Percentiles rank a stretch among this genome's conserved stretches.
Evolutionary conservation across 2,888 invertebrate species (phyloP).

Genomic region (Hetaerina titia): DNA sequence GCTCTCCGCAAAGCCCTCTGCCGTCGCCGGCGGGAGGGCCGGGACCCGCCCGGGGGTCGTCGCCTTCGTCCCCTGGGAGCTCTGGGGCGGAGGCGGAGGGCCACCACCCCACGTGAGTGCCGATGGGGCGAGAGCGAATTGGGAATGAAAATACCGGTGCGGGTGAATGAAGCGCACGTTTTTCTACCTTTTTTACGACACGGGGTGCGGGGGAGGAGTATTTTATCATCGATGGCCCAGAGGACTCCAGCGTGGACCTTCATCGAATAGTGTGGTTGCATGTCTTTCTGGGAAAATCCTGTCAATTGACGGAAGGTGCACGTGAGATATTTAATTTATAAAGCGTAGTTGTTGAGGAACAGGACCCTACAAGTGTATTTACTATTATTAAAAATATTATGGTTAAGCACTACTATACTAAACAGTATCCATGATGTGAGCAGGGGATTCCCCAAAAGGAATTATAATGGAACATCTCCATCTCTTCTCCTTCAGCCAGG

Average conservation of each 20-base stretch:
- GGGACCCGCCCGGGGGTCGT: neutral
- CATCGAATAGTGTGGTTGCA: neutral
- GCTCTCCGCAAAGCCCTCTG: slow-evolving; percentile 23
- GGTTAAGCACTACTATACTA: neutral
- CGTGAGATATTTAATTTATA: neutral
- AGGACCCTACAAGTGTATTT: neutral
- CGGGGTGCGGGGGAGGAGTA: neutral
- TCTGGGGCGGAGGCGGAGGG: neutral
- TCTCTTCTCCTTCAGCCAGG: neutral
- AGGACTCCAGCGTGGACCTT: neutral
- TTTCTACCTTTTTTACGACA: neutral
- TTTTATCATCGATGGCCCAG: neutral
- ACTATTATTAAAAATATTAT: neutral
- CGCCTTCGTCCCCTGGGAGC: neutral
- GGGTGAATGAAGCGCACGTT: neutral
- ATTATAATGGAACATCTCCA: neutral
- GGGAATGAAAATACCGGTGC: neutral
- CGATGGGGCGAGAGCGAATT: neutral
- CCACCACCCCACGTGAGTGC: neutral
- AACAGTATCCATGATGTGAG: neutral
- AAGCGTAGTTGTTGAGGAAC: neutral
- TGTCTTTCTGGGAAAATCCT: neutral
- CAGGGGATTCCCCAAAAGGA: neutral
- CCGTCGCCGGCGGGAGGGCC: slow-evolving; percentile 1
- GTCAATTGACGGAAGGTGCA: neutral